These are phyloP conservation scores for Mastigias papua DNA, from an alignment of 30 jellyfish, hydroid and myxozoan species.

Conservation along the genomic window DNA sequence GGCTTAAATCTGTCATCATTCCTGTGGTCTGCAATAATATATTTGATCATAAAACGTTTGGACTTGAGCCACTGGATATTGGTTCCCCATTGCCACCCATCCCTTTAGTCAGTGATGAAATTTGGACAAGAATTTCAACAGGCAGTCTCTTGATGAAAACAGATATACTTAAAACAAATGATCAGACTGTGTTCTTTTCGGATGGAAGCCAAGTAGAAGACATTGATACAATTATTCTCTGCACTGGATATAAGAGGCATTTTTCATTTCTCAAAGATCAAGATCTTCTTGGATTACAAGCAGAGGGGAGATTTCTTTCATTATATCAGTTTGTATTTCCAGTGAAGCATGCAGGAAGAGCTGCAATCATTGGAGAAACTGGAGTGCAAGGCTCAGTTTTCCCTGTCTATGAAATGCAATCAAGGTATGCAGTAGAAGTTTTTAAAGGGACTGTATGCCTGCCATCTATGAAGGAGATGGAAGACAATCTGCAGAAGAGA, in stretches of 20 bases:
- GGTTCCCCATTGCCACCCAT: not conserved
- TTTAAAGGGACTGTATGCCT: conserved; percentile 65
- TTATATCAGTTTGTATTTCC: conserved; percentile 77
- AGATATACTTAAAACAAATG: conserved; percentile 12
- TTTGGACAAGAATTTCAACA: conserved; percentile 64
- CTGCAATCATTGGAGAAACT: conserved; percentile 81
- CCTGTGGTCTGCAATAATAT: conserved; percentile 17
- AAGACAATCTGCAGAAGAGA: conserved; percentile 1
- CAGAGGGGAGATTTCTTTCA: conserved; percentile 71
- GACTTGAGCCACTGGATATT: conserved; percentile 36
- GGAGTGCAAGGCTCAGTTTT: conserved; percentile 69
- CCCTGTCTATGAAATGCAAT: conserved; percentile 86
- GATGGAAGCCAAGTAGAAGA: conserved; percentile 73
- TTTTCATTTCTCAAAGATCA: conserved; percentile 65
- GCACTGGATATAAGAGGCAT: conserved; percentile 86
- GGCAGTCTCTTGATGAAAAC: conserved; percentile 62
- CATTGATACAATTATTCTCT: conserved; percentile 70
- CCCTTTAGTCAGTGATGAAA: conserved; percentile 69
- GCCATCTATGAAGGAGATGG: conserved; percentile 78
- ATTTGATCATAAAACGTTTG: conserved; percentile 54
- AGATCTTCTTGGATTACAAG: conserved; percentile 15
- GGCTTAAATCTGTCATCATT: not conserved
- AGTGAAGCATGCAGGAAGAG: conserved; percentile 44
- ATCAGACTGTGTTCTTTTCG: conserved; percentile 33
- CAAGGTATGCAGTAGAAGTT: conserved; percentile 85